phyloP scores from a whole-genome alignment of 1,140 invertebrate genomes.

The Bradysia coprophila region DNA sequence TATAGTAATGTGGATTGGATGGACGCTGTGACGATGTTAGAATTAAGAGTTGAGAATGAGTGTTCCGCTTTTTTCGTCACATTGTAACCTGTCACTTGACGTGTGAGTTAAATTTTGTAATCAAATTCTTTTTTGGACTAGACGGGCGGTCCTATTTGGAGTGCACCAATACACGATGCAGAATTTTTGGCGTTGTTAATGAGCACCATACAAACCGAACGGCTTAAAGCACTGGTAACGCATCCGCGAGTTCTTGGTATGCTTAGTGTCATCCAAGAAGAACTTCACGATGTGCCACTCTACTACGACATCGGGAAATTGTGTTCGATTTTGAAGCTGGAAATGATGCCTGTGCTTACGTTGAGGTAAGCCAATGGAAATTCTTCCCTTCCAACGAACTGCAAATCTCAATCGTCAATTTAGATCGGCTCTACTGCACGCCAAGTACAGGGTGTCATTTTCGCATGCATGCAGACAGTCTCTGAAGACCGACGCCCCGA shows the following conservation, averaged over 20 bases:
- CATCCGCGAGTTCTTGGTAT: constrained; percentile 55
- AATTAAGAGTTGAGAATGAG: no score
- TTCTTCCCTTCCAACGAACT: constrained; percentile 9
- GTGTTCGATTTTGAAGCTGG: constrained; percentile 41
- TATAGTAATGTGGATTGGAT: constrained; percentile 1
- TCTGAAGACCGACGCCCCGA: constrained; percentile 87
- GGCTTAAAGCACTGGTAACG: constrained; percentile 35
- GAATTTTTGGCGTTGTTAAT: constrained; percentile 48
- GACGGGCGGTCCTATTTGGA: constrained; percentile 91
- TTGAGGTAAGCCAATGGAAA: constrained; percentile 30
- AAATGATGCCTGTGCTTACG: constrained; percentile 39
- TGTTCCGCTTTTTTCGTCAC: no score
- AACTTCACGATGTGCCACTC: constrained; percentile 65
- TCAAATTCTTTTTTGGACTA: no score
- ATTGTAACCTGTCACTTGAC: no score
- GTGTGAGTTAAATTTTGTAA: no score
- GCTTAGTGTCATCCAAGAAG: constrained; percentile 51
- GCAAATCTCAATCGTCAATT: constrained; percentile 14
- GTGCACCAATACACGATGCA: constrained; percentile 59
- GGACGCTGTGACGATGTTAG: no score
- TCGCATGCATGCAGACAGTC: constrained; percentile 79
- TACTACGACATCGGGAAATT: constrained; percentile 61
- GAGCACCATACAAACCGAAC: constrained; percentile 21
- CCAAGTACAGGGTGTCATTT: constrained; percentile 79
- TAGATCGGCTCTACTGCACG: constrained; percentile 86